Base-by-base conservation (phyloP, 2,113 vertebrate species). In the Megalops atlanticus region DNA sequence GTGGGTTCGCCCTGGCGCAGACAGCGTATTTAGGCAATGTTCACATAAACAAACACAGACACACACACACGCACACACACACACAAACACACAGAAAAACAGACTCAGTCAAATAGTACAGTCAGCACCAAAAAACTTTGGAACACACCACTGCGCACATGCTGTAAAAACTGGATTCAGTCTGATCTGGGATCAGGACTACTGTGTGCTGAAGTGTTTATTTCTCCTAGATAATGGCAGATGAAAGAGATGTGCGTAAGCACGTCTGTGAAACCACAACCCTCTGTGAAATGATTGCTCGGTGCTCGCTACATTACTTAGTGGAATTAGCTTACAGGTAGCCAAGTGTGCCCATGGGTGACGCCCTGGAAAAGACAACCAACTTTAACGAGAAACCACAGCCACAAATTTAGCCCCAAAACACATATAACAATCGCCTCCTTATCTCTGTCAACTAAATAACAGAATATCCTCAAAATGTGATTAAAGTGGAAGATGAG, bases 61-160 rank as follows among this genome's bases (percentile, higher is more conserved):
- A 31, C 36, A 54, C 24, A 16, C n/a, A n/a, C n/a, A n/a, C n/a
- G n/a, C n/a, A n/a, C n/a, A n/a, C n/a, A n/a, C n/a, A n/a, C n/a
- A n/a, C n/a, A n/a, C n/a, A n/a, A n/a, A n/a, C n/a, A 10, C 11
- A 10, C 38, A 68, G 52, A 78, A 41, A 64, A 64, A 18, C 27
- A 49, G 45, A 45, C 71, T 78, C 72, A 45, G 79, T 80, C 38
- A 68, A 69, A 84, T 80, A 74, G 79, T 43, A 21, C 45, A 80
- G 24, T 31, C 5, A 15, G 39, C 40, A 73, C 45, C 54, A 11
- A 43, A 39, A 8, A 27, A 6, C 64, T n/a, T 15, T 38, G 12
- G 12, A 39, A 1, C n/a, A 21, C 21, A 38, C 36, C 16, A 18
- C n/a, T 8, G 21, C 14, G 12, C 71, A 27, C 31, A 16, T n/a